Percentiles rank a stretch among this genome's conserved stretches.
phyloP scores from a whole-genome alignment of 2,113 vertebrate species.

The Pao palembangensis region DNA sequence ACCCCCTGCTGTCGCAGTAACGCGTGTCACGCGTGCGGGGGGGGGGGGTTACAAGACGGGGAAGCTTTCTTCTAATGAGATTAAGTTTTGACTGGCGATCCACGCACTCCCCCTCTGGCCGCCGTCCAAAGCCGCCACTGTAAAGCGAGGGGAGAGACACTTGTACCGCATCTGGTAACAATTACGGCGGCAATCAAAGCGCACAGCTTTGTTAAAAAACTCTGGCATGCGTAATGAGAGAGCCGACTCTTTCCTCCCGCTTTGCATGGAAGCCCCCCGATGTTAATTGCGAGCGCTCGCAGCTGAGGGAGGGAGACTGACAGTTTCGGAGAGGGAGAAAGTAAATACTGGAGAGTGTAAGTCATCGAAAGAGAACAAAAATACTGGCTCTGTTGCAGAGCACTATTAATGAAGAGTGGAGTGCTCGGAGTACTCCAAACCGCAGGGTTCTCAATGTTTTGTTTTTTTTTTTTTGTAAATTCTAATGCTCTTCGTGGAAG shows the following conservation, averaged over 20 bases:
- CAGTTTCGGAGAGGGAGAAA: constrained; percentile 12
- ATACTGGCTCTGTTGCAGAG: constrained; percentile 31
- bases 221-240: constrained; percentile 65
- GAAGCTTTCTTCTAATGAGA: constrained; percentile 75
- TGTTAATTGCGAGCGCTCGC: constrained; percentile 59
- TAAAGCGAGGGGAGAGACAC: constrained; percentile 66
- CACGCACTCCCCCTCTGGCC: constrained; percentile 68
- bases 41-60: constrained; percentile 60
- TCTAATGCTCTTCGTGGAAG: constrained; percentile 64
- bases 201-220: constrained; percentile 66
- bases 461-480: constrained; percentile 30
- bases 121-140: constrained; percentile 64
- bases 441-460: constrained; percentile 37
- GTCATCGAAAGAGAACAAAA: constrained; percentile 36
- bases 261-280: constrained; percentile 45
- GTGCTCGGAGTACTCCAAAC: constrained; percentile 38
- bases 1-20: constrained; percentile 25
- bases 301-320: constrained; percentile 5
- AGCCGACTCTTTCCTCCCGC: constrained; percentile 54
- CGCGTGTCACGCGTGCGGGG: constrained; percentile 13
- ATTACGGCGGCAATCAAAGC: constrained; percentile 74
- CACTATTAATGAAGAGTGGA: constrained; percentile 25
- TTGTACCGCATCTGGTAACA: constrained; percentile 78
- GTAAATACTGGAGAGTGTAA: constrained; percentile 18
- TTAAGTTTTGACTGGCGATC: constrained; percentile 70